These are phyloP conservation scores for Myodes glareolus DNA, from an alignment of 2,113 vertebrate species.

Conservation along the genomic window DNA sequence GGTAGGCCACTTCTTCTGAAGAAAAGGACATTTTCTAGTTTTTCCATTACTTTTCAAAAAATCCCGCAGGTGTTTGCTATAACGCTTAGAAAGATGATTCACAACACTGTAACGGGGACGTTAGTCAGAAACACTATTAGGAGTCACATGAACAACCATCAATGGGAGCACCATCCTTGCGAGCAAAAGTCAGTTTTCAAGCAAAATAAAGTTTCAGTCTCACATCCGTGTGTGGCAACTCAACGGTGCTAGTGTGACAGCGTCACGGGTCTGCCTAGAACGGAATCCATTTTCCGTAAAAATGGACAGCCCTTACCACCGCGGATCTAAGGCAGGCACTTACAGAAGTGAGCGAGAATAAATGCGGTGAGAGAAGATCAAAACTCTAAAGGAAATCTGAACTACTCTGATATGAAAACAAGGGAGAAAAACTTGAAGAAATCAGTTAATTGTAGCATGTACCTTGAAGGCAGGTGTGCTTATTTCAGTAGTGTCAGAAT, in stretches of 20 bases:
- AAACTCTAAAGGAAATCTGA: neutral
- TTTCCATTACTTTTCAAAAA: neutral
- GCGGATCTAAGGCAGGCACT: neutral
- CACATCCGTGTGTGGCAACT: accelerated
- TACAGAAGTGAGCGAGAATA: neutral
- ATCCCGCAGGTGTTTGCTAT: neutral
- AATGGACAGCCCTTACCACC: too few species aligned
- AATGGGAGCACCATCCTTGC: neutral
- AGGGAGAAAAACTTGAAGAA: neutral
- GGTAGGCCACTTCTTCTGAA: neutral
- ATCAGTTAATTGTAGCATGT: neutral
- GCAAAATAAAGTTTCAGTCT: neutral
- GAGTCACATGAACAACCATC: neutral
- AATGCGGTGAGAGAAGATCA: neutral
- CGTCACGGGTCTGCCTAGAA: accelerated
- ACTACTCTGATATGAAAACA: neutral
- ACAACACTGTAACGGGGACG: too few species aligned
- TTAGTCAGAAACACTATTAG: neutral
- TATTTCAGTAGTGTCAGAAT: neutral
- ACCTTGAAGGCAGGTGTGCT: neutral
- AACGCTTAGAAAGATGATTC: neutral
- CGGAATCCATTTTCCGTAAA: neutral
- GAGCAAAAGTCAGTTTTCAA: neutral
- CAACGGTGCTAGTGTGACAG: too few species aligned
- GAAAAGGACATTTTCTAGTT: neutral